Conservation (phyloP, 35 echinoderm and acorn worm genomes). For the Antedon bifida region DNA sequence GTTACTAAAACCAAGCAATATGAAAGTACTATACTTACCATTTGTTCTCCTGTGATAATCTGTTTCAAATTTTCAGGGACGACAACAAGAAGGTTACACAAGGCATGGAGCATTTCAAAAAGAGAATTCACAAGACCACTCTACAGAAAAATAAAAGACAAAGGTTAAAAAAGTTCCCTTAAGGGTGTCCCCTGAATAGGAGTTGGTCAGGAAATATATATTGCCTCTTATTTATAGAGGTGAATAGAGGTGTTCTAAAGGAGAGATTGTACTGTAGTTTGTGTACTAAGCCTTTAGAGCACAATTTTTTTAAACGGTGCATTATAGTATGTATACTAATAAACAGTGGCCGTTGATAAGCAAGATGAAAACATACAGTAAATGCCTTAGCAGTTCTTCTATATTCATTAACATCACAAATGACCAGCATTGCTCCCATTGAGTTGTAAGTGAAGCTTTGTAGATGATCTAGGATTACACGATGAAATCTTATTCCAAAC, state of each 20-base stretch:
- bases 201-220: not conserved
- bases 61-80: slow-evolving; percentile 81
- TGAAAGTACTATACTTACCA: slow-evolving; percentile 46
- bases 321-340: too few species aligned
- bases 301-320: too few species aligned
- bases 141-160: slow-evolving; percentile 19
- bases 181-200: too few species aligned
- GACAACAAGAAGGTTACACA: slow-evolving; percentile 92
- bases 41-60: slow-evolving; percentile 84
- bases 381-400: slow-evolving; percentile 79
- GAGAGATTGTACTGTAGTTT: too few species aligned
- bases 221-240: too few species aligned
- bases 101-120: slow-evolving; percentile 90
- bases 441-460: slow-evolving; percentile 85
- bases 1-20: too few species aligned
- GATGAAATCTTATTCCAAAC: slow-evolving; percentile 87
- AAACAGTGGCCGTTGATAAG: too few species aligned
- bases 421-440: slow-evolving; percentile 89
- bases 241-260: too few species aligned
- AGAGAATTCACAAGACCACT: slow-evolving; percentile 70
- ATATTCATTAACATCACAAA: slow-evolving; percentile 99
- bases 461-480: slow-evolving; percentile 77
- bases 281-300: too few species aligned
- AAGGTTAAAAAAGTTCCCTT: too few species aligned
- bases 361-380: too few species aligned